Evolutionary conservation across 2,113 vertebrate species (phyloP), one percentile per base, ranked within the genome.

Genomic region (Mastomys natalensis): DNA sequence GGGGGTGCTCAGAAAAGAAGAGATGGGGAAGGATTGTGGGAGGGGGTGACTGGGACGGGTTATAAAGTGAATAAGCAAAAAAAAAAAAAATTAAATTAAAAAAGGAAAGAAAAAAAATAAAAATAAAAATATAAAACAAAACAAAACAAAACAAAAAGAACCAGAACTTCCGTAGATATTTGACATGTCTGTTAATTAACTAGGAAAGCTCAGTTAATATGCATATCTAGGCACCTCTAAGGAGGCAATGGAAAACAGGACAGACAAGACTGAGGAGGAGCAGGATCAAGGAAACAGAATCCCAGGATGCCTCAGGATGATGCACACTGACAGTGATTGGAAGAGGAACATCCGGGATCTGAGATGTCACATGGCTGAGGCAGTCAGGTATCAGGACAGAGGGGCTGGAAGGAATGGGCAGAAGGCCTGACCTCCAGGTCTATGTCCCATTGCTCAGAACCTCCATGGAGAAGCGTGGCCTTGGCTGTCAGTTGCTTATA

Each of bases 361-460:
- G 22, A 26, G 11, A 24, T 43, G 55, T 62, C 37, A 15, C 5
- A 1, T 24, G 29, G 19, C 58, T 17, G 4, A 21, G 22, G 51
- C 12, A 19, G 26, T 7, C 24, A 19, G 16, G 16, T 80, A 1
- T 24, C 1, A 3, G 76, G 22, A 22, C 43, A 55, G 37, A 74
- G 31, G 6, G 0, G 21, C 5, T 43, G 9, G 55, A 37, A 40
- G 51, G 11, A 87, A 62, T 51, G 24, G 6, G 12, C 37, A 21
- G 53, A 24, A 62, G 7, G 37, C 4, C 0, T 0, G 0, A 13
- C 43, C 3, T 86, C 64, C 7, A 1, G 1, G 60, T 58, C 24
- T 0, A 0, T 0, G 4, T 21, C 1, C 7, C 34, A 5, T 0
- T 0, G 11, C 0, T 7, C 8, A 17, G 24, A 7, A 7, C 9